phyloP scores from a whole-genome alignment of 37 sponge, comb jelly and placozoan species.

The Beroe forskalii region DNA sequence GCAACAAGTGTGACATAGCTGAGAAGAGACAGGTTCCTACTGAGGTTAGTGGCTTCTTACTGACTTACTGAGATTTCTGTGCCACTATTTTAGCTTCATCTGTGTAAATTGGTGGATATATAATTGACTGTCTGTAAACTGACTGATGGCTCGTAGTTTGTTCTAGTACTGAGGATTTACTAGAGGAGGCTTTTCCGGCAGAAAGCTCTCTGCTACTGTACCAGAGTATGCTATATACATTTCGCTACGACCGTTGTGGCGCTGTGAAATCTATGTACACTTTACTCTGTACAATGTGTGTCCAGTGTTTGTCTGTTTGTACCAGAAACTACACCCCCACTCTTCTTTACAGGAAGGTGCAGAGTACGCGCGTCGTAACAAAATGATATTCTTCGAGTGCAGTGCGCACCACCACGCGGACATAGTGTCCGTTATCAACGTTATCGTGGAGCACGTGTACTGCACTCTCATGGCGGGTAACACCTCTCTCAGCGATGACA shows the following conservation, averaged over 20 bases:
- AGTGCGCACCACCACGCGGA: conserved; percentile 46
- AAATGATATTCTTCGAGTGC: conserved; percentile 38
- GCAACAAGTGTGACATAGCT: conserved; percentile 60
- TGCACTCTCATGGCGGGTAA: conserved; percentile 19
- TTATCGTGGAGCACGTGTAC: conserved; percentile 28
- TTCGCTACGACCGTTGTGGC: too few species aligned
- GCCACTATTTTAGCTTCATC: neutral
- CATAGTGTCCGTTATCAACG: conserved; percentile 10
- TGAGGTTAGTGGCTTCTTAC: neutral
- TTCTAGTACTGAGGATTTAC: too few species aligned
- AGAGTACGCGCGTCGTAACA: conserved; percentile 27
- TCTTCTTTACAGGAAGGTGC: conserved; percentile 41
- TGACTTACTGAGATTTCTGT: neutral
- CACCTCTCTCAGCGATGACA: neutral
- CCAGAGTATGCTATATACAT: too few species aligned
- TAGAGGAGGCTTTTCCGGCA: too few species aligned
- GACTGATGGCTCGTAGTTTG: too few species aligned
- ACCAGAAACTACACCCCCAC: too few species aligned
- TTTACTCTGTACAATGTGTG: too few species aligned
- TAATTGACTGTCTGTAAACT: too few species aligned
- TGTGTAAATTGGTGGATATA: too few species aligned
- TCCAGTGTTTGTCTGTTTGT: too few species aligned
- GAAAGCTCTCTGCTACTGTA: too few species aligned
- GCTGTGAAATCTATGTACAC: too few species aligned
- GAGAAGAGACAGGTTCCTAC: conserved; percentile 32